Base-by-base conservation (phyloP, 2,113 vertebrate species). In the Macrotis lagotis region DNA sequence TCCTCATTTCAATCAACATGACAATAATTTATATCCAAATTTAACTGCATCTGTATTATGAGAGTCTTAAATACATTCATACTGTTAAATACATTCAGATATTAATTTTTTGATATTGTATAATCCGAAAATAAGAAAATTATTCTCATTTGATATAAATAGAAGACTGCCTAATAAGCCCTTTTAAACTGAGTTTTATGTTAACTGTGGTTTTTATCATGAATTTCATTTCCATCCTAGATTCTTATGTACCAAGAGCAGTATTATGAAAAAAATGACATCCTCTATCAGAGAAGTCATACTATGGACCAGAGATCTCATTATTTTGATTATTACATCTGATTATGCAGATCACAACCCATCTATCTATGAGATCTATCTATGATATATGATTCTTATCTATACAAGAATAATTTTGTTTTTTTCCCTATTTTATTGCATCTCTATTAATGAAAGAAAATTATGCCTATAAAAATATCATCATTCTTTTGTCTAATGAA, bases 171-270 rank as follows among this genome's bases (percentile, higher is more conserved):
- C 28, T 11, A 66, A 53, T n/a, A 83, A 97, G 88, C 0, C 0
- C 26, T 50, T 83, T 10, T 59, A 26, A 66, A 74, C 49, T 90
- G 95, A 89, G 48, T 48, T 92, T 66, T 55, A 51, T 94, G 59
- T 91, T 97, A 51, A 50, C 94, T 93, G 90, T 96, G 8, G 47
- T 90, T 94, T 94, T 89, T 22, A 93, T 47, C 44, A 50, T 92
- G n/a, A 83, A 22, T 83, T 92, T 50, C 25, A 92, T 50, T 92
- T 89, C 51, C 37, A 24, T 94, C n/a, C 50, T 50, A 50, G 5
- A 10, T 92, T 2, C n/a, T 50, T 91, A 44, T 9, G 50, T 59
- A n/a, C 53, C 91, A 44, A 44, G 51, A 83, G 66, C 19, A 44
- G n/a, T 50, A 48, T 59, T 48, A 37, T 95, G 94, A 94, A 12